Evolutionary conservation across 1,140 invertebrate genomes (phyloP), one percentile per base, ranked within the genome.

Genomic region (Zaprionus nigranus): DNA sequence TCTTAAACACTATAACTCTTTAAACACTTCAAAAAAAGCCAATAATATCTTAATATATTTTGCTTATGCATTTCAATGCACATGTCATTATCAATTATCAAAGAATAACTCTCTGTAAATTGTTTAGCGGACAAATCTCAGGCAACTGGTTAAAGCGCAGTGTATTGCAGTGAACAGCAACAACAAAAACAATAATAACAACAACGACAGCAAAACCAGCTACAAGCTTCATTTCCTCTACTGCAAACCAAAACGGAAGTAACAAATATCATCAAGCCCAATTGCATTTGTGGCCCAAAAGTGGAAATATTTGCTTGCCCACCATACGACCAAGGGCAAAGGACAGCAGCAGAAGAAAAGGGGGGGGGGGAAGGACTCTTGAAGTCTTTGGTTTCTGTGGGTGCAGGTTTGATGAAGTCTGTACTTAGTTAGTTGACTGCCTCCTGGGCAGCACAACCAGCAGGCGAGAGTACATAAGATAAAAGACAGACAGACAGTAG

Each of bases 191-290:
- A 51, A 56, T 2, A 56, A 28, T 2, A 56, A 9, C 15, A 54
- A 28, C 22, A 72, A 62, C 28, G 63, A 57, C 49, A 77, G 40
- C 40, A 65, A 59, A 53, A 72, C 56, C 66, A 69, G 75, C n/a
- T 51, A 88, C 61, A 67, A 81, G 81, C 62, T 81, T 83, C 78
- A 88, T 88, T 90, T 88, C 85, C 84, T 81, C 62, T 59, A 54
- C 53, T 84, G 81, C 66, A 68, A 75, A 70, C 79, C 81, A 82
- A 74, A 90, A 85, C 85, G 85, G 85, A 90, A 90, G 85, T 65
- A 85, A 82, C 86, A 90, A 90, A 90, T 90, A 90, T 90, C 79
- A 90, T 90, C 85, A 90, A 85, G 81, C 81, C 79, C 86, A 90
- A 90, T 90, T 90, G 85, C 86, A 90, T 90, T 90, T 90, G 85